Conservation (phyloP, 2,113 vertebrate species). For the Pardalotus punctatus region DNA sequence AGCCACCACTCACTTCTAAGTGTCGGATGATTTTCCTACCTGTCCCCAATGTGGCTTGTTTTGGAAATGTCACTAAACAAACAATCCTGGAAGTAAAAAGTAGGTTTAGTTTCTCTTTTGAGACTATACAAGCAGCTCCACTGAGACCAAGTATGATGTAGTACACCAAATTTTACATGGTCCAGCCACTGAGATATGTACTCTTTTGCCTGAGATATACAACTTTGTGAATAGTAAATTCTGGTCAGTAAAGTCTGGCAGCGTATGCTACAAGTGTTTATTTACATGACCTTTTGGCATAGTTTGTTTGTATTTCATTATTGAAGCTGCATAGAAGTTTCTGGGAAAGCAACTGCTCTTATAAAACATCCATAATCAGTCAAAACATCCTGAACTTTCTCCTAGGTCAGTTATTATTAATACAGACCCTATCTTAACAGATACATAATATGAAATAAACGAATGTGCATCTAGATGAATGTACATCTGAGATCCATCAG, state of each 20-base stretch:
- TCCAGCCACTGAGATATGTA: neutral
- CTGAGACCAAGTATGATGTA: neutral
- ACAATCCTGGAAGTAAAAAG: neutral
- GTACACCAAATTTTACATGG: neutral
- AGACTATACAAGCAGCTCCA: neutral
- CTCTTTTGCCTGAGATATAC: neutral
- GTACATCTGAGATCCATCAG: neutral
- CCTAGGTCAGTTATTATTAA: neutral
- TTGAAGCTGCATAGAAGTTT: neutral
- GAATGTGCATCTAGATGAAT: neutral
- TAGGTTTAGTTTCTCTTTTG: neutral
- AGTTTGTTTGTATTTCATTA: neutral
- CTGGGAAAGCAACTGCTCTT: neutral
- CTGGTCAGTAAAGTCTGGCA: neutral
- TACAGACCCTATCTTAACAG: neutral
- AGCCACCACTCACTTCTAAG: neutral
- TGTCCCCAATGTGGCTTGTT: rapidly evolving
- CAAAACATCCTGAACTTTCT: neutral
- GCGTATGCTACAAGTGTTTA: neutral
- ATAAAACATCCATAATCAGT: neutral
- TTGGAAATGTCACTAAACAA: neutral
- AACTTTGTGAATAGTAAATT: neutral
- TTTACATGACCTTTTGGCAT: neutral
- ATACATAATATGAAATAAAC: neutral
- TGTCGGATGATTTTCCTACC: neutral